Evolutionary conservation across 2,113 vertebrate genomes (phyloP).

Genomic region (Solea senegalensis): DNA sequence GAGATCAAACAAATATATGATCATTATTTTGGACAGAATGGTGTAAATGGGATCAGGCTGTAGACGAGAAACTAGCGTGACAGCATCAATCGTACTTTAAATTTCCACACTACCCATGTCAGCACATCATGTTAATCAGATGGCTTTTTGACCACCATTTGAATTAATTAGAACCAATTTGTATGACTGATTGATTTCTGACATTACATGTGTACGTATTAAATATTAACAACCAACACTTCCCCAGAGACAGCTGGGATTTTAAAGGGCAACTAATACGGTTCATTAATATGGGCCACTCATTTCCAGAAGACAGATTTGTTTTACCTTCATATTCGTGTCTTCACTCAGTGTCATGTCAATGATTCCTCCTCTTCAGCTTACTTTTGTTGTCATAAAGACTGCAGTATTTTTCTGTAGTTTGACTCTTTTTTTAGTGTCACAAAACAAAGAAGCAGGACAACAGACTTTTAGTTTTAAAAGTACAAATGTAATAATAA

Average conservation of each 20-base stretch:
- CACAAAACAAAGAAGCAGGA: slow-evolving; percentile 12
- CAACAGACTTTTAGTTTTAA: not conserved
- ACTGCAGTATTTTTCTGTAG: slow-evolving; percentile 9
- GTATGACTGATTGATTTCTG: slow-evolving; percentile 77
- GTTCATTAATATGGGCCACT: slow-evolving; percentile 77
- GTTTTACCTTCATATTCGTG: slow-evolving; percentile 69
- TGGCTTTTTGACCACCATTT: slow-evolving; percentile 70
- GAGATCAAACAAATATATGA: slow-evolving; percentile 18
- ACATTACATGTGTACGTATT: slow-evolving; percentile 77
- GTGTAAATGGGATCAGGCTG: slow-evolving; percentile 6
- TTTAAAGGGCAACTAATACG: slow-evolving; percentile 79
- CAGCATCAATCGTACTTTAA: slow-evolving; percentile 32
- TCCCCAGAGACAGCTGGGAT: slow-evolving; percentile 72
- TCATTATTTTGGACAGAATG: slow-evolving; percentile 15
- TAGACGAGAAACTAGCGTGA: slow-evolving; percentile 1
- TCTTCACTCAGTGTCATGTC: slow-evolving; percentile 37
- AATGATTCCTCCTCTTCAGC: slow-evolving; percentile 11
- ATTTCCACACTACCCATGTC: slow-evolving; percentile 45
- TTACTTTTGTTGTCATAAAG: slow-evolving; percentile 10
- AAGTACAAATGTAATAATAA: not conserved
- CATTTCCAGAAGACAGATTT: slow-evolving; percentile 59
- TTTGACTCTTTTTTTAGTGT: slow-evolving; percentile 25
- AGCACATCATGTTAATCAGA: slow-evolving; percentile 64
- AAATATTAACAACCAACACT: slow-evolving; percentile 80
- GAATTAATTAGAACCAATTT: slow-evolving; percentile 80